phyloP scores from a whole-genome alignment of 2,888 invertebrate species.

The Lumbricus terrestris region DNA sequence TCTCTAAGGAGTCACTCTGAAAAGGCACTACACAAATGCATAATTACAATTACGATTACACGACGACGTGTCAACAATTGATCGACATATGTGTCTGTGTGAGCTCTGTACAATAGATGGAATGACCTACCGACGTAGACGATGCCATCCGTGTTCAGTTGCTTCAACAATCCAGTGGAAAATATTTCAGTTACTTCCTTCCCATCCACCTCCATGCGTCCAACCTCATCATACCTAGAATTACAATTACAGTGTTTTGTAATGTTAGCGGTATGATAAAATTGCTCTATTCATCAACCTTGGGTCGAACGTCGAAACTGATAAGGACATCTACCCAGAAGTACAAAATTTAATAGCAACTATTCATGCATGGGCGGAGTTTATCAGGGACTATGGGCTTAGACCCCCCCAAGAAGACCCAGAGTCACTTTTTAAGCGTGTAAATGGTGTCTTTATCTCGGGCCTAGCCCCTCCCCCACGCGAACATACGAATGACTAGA shows the following conservation, averaged over 20 bases:
- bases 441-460: too few relatives aligned
- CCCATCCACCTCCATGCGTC: slow-evolving; percentile 84
- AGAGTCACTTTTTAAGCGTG: too few relatives aligned
- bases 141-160: slow-evolving; percentile 80
- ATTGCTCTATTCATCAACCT: too few relatives aligned
- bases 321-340: too few relatives aligned
- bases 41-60: not conserved
- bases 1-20: not conserved
- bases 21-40: not conserved
- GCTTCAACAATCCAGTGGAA: slow-evolving; percentile 80
- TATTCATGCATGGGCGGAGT: too few relatives aligned
- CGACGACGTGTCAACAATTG: not conserved
- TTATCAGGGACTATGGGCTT: too few relatives aligned
- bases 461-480: too few relatives aligned
- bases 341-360: too few relatives aligned
- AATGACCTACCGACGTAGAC: slow-evolving; percentile 77
- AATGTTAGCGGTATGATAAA: too few relatives aligned
- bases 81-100: not conserved
- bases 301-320: too few relatives aligned
- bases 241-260: not conserved
- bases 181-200: slow-evolving; percentile 76
- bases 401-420: too few relatives aligned
- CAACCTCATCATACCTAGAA: slow-evolving; percentile 59
- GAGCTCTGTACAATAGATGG: not conserved
- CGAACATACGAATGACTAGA: too few relatives aligned